Evolutionary conservation across 1,140 invertebrate genomes (phyloP).

Genomic region (Bombus breviceps): DNA sequence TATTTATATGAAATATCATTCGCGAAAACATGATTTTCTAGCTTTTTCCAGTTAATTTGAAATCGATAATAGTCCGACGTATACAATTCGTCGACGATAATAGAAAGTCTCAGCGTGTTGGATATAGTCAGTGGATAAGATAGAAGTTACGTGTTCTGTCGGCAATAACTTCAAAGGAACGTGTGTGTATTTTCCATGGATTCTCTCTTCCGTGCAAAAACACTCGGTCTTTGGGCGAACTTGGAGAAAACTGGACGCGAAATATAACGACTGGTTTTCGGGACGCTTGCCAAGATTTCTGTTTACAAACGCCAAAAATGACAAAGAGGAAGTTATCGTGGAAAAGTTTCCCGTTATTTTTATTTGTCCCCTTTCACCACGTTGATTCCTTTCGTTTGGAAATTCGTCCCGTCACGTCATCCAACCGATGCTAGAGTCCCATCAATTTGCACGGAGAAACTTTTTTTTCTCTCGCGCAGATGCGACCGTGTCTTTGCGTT

Average conservation of each 20-base stretch:
- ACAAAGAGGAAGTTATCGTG: constrained; percentile 58
- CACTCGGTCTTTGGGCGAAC: not conserved
- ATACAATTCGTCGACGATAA: not conserved
- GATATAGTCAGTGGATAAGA: not conserved
- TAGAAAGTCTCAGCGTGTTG: not conserved
- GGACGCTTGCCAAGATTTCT: constrained; percentile 66
- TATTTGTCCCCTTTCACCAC: not conserved
- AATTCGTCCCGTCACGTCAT: constrained; percentile 25
- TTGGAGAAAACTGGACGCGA: not conserved
- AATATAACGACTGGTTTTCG: constrained; percentile 25
- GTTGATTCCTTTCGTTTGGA: constrained; percentile 31
- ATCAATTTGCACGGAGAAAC: constrained; percentile 54
- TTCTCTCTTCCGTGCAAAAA: not conserved
- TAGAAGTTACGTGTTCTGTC: constrained; percentile 16
- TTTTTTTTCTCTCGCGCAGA: not conserved
- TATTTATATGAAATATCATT: not conserved
- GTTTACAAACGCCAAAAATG: constrained; percentile 74
- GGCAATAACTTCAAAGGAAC: not conserved
- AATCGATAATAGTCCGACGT: not conserved
- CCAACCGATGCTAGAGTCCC: constrained; percentile 17
- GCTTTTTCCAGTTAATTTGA: not conserved
- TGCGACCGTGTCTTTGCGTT: not conserved
- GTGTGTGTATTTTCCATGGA: constrained; percentile 32
- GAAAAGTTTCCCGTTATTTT: constrained; percentile 61
- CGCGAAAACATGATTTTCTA: not conserved